These are phyloP conservation scores for Paralvinella palmiformis DNA, from an alignment of 1,140 invertebrate species.

Conservation along the genomic window DNA sequence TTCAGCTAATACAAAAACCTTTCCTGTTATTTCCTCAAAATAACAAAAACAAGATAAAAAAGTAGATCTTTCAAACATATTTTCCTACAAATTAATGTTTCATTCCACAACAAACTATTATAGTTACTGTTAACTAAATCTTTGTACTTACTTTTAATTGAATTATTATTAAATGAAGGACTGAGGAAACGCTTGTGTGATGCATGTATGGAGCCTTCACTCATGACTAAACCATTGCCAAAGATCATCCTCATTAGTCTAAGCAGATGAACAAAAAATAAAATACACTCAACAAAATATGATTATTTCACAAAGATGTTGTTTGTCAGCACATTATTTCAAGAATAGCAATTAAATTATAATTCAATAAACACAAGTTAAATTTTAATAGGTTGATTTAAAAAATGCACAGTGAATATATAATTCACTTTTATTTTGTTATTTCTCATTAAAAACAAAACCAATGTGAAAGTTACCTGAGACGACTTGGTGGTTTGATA, in stretches of 20 bases:
- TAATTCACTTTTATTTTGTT: not conserved
- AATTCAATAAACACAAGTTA: not conserved
- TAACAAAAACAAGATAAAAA: too few relatives aligned
- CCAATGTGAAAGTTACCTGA: not conserved
- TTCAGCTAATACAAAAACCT: too few relatives aligned
- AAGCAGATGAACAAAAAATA: not conserved
- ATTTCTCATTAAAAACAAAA: not conserved
- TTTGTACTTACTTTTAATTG: slow-evolving; percentile 11
- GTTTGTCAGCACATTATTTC: not conserved
- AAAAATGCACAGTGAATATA: not conserved
- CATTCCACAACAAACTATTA: too few relatives aligned
- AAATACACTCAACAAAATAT: not conserved
- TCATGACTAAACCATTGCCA: slow-evolving; percentile 2
- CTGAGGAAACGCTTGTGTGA: slow-evolving; percentile 6
- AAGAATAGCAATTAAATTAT: not conserved
- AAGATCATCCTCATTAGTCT: slow-evolving; percentile 9
- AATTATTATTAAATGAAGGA: slow-evolving; percentile 8
- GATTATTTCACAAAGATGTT: not conserved
- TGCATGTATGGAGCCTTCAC: slow-evolving; percentile 3
- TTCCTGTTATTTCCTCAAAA: too few relatives aligned
- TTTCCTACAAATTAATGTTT: too few relatives aligned
- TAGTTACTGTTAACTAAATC: too few relatives aligned
- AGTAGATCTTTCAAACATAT: too few relatives aligned
- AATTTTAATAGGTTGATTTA: not conserved
- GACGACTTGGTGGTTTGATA: slow-evolving; percentile 2